These are phyloP conservation scores for Dendrolimus houi DNA, from an alignment of 2,888 invertebrate genomes.

Conservation along the genomic window DNA sequence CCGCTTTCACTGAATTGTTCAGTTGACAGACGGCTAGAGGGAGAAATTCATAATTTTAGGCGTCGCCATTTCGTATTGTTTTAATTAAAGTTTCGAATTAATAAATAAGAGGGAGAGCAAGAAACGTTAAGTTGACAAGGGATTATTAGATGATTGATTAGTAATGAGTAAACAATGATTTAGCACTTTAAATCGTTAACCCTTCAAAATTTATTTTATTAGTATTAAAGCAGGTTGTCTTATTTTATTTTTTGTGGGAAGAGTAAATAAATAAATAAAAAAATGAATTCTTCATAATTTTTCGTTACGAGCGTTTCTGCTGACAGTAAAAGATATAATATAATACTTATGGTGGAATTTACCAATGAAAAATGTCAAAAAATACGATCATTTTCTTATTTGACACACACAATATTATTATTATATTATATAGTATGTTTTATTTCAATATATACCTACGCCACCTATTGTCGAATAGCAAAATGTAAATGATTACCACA, in stretches of 20 bases:
- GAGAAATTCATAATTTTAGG: slow-evolving; percentile 59
- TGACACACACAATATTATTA: too few species aligned
- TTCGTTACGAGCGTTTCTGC: too few species aligned
- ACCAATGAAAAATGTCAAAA: too few species aligned
- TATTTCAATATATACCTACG: slow-evolving; percentile 2
- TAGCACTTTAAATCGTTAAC: slow-evolving; percentile 9
- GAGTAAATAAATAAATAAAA: too few species aligned
- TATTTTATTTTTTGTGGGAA: too few species aligned
- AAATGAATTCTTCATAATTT: too few species aligned
- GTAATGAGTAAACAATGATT: slow-evolving; percentile 15
- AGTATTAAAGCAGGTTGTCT: not conserved
- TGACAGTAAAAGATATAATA: too few species aligned
- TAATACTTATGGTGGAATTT: too few species aligned
- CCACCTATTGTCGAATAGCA: slow-evolving; percentile 42
- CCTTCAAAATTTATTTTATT: slow-evolving; percentile 2
- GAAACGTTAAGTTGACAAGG: slow-evolving; percentile 35
- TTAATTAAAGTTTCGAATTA: slow-evolving; percentile 63
- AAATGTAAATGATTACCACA: slow-evolving; percentile 11
- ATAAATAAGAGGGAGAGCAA: slow-evolving; percentile 35
- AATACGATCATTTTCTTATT: too few species aligned
- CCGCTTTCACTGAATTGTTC: slow-evolving; percentile 52
- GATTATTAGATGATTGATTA: slow-evolving; percentile 37
- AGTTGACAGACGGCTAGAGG: slow-evolving; percentile 60
- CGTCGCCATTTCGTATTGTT: slow-evolving; percentile 55
- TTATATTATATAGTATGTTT: too few species aligned